Base-by-base conservation (phyloP, 2,888 invertebrate genomes). In the Emmelina monodactyla region DNA sequence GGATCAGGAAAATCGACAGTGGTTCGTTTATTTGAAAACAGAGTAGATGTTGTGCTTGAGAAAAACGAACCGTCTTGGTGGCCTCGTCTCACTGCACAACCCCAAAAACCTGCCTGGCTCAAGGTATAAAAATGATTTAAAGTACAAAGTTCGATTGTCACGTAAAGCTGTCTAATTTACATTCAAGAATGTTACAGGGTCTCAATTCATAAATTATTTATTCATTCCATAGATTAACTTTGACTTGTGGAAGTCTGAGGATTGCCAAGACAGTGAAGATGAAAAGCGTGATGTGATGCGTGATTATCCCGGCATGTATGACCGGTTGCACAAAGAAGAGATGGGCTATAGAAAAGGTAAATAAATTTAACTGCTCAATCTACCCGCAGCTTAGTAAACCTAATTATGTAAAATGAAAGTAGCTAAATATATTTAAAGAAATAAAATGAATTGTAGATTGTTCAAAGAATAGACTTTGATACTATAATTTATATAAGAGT, bases 61-160 rank as follows among this genome's bases (percentile, higher is more conserved):
- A 96, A 96, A 61, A 60, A 70, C 28, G 76, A 83, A 16, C 69
- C 73, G 1, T 83, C 83, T 1, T 92, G 89, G 87, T 96, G 96
- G 96, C 91, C 93, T 0, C 78, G 95, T 32, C 70, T 96, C 12
- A 91, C 88, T 1, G 85, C 88, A 7, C 86, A 89, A 41, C 88
- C 89, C 1, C 87, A 89, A 50, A 96, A 95, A 64, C 92, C 93
- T 0, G 88, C 88, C 1, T 96, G 95, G 96, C 69, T 97, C 3
- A 94, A 94, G 73, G 84, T 84, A 55, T 35, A 34, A 13, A 13
- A 13, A 29, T 13, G 9, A 19, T 6, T 19, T 19, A 19, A 5
- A 19, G 19, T 9, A 19, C 9, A 19, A 19, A 9, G 19, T 19
- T 6, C n/a, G n/a, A n/a, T 19, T 19, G 19, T 19, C 9, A 19